Evolutionary conservation across 2,888 invertebrate genomes (phyloP).

Genomic region (Tipula helvola): DNA sequence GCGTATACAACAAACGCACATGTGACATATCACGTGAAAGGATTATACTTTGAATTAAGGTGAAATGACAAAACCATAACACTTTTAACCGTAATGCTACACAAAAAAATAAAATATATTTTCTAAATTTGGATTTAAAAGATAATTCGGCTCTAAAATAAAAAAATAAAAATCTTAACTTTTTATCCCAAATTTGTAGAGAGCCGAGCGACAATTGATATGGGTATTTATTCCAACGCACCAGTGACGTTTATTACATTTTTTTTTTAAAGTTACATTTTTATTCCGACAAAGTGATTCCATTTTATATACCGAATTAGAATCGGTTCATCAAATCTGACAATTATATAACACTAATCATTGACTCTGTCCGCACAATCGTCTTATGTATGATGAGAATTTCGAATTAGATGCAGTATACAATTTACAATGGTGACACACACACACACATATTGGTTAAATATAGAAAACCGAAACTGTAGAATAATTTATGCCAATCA

Average conservation of each 20-base stretch:
- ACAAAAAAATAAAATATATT: background rate
- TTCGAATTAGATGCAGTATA: background rate
- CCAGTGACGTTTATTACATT: background rate
- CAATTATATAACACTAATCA: background rate
- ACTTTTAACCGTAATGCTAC: background rate
- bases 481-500: background rate
- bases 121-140: background rate
- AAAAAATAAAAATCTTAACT: background rate
- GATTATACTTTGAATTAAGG: background rate
- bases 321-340: background rate
- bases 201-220: background rate
- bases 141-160: background rate
- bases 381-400: background rate
- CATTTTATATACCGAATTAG: background rate
- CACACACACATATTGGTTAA: background rate
- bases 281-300: background rate
- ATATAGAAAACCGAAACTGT: background rate
- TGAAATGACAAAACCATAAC: background rate
- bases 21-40: background rate
- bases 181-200: background rate
- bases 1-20: background rate
- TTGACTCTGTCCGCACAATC: background rate
- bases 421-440: background rate
- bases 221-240: background rate
- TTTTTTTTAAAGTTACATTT: background rate